Conservation (phyloP, 2,888 invertebrate genomes). For the Apotomis turbidana region DNA sequence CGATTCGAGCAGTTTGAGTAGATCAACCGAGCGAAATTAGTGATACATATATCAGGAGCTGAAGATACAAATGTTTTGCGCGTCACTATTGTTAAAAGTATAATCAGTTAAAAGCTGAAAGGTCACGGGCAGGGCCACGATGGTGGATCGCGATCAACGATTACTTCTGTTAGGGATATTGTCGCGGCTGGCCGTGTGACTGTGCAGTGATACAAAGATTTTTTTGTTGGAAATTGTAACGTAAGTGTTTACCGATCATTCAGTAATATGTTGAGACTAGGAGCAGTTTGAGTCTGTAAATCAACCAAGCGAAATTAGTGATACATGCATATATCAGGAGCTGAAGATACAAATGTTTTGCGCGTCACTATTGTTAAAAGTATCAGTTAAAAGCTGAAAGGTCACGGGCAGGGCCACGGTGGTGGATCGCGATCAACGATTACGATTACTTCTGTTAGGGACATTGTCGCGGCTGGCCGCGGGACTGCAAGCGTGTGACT, state of each 20-base stretch:
- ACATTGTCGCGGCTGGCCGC: slow-evolving; percentile 15
- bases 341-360: too few relatives aligned
- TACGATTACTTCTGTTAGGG: slow-evolving; percentile 21
- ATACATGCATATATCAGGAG: too few relatives aligned
- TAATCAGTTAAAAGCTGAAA: slow-evolving; percentile 5
- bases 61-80: too few relatives aligned
- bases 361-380: slow-evolving; percentile 4
- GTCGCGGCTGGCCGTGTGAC: slow-evolving; percentile 21
- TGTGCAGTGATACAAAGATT: slow-evolving; percentile 28
- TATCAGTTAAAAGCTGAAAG: slow-evolving; percentile 9
- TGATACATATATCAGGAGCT: too few relatives aligned
- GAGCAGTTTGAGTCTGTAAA: too few relatives aligned
- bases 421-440: slow-evolving; percentile 20
- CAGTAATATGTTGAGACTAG: too few relatives aligned
- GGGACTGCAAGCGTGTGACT: slow-evolving; percentile 7
- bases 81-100: slow-evolving; percentile 8
- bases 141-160: slow-evolving; percentile 20
- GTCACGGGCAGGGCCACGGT: slow-evolving; percentile 29
- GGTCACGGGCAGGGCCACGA: slow-evolving; percentile 29
- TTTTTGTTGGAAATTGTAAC: neutral
- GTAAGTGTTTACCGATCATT: slow-evolving; percentile 15
- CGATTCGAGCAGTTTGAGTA: too few relatives aligned
- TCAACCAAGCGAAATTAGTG: too few relatives aligned
- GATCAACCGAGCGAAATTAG: too few relatives aligned
- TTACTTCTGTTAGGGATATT: slow-evolving; percentile 16